Base-by-base conservation (phyloP, 2,888 invertebrate genomes). In the Chaetoderma sp. region DNA sequence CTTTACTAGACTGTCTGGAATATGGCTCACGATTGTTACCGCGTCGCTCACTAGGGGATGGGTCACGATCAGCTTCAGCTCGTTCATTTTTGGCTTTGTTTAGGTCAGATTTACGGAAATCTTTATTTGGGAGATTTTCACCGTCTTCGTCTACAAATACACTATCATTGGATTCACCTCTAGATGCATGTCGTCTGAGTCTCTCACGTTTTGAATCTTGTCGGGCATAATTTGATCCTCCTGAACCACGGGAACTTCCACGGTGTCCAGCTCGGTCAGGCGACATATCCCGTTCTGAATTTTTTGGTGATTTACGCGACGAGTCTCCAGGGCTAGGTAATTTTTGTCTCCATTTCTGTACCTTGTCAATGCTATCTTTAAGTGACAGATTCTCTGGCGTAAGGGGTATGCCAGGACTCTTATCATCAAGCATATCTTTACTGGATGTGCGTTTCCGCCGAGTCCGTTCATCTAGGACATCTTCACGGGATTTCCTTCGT, bases 51-150 rank as follows among this genome's bases (percentile, higher is more conserved):
- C 27, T 28, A 4, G 58, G 58, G 21, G 49, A 59, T 21, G 13
- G 30, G 13, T 58, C 63, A 23, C 57, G 56, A 4, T 70, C 70
- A 52, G 36, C 33, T 65, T 63, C 18, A 60, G 54, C 36, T 76
- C 78, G 75, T 57, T 86, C 87, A 16, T 86, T 86, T 28, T 84
- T 83, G 33, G 88, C 88, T 87, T 92, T 91, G 84, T 93, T 93
- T 16, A 93, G 82, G 0, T 91, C 90, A 0, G 92, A 93, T 82
- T 93, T 93, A 36, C 93, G 88, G 74, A 92, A 92, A 81, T 92
- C 92, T 85, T 93, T 92, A 82, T 92, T 92, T 16, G 71, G 74
- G 30, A 78, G 73, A 13, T 25, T 23, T 16, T 77, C 77, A 39
- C 75, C 72, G 33, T 77, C 76, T 25, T 70, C 70, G 42, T 70